Percentiles rank a stretch among this genome's conserved stretches.
Evolutionary conservation across 2,888 invertebrate genomes (phyloP).

Genomic region (Eupithecia subumbrata): DNA sequence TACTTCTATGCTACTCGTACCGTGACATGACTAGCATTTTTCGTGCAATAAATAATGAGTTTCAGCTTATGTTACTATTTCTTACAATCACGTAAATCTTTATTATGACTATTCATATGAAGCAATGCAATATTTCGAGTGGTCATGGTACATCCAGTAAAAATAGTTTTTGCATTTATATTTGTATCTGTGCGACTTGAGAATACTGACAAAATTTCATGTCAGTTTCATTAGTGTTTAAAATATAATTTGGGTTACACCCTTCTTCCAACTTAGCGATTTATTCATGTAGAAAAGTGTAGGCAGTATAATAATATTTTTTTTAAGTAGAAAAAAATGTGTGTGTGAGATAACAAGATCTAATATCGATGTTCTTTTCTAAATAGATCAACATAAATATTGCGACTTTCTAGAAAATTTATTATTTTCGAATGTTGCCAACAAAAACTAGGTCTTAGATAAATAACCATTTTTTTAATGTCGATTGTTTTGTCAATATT

Average conservation of each 20-base stretch:
- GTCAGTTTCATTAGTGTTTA: slow-evolving; percentile 5
- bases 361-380: background rate
- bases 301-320: background rate
- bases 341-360: slow-evolving; percentile 22
- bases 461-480: background rate
- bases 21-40: background rate
- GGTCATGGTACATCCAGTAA: background rate
- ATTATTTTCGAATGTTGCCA: background rate
- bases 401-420: background rate
- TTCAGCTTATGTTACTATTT: too few species aligned
- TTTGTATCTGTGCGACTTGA: slow-evolving; percentile 52
- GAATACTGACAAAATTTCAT: slow-evolving; percentile 38
- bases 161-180: slow-evolving; percentile 60
- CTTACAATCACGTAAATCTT: too few species aligned
- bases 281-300: background rate
- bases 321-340: slow-evolving; percentile 5
- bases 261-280: slow-evolving; percentile 1
- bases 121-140: background rate
- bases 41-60: background rate
- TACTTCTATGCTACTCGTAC: background rate
- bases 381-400: background rate
- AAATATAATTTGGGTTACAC: slow-evolving; percentile 3
- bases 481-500: background rate
- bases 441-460: background rate
- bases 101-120: background rate